These are phyloP conservation scores for Orussus abietinus DNA, from an alignment of 1,140 invertebrate species.

Conservation along the genomic window DNA sequence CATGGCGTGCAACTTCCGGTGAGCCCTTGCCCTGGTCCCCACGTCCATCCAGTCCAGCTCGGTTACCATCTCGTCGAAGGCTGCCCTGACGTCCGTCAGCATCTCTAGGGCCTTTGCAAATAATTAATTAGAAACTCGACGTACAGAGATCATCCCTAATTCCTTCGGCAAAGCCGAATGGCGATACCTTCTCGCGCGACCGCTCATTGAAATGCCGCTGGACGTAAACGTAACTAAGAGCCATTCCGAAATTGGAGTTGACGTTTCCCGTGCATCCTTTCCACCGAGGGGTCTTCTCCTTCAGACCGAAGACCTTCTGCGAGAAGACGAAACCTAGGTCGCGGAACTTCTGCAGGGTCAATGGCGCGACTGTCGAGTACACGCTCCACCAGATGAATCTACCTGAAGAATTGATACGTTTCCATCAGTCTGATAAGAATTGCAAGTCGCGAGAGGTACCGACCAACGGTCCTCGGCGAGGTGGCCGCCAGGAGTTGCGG, in stretches of 20 bases:
- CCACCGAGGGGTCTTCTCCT: constrained; percentile 64
- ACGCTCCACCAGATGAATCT: constrained; percentile 66
- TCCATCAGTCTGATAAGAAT: constrained; percentile 11
- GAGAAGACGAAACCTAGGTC: constrained; percentile 61
- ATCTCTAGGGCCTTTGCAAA: constrained; percentile 65
- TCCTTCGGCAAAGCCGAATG: not conserved
- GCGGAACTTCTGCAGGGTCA: constrained; percentile 59
- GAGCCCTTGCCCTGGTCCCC: constrained; percentile 60
- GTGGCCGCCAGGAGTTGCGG: constrained; percentile 53
- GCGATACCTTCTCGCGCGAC: constrained; percentile 62
- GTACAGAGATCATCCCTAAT: constrained; percentile 9
- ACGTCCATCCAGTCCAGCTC: constrained; percentile 77
- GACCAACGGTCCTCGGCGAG: constrained; percentile 56
- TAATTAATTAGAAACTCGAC: constrained; percentile 10
- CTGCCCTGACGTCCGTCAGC: constrained; percentile 67
- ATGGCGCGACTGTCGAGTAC: constrained; percentile 62
- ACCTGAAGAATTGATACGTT: constrained; percentile 43
- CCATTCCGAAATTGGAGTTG: constrained; percentile 75
- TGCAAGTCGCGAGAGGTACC: constrained; percentile 22
- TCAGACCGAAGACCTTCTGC: constrained; percentile 60
- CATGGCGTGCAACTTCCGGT: constrained; percentile 63
- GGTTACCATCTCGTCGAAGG: constrained; percentile 67
- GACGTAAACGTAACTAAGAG: constrained; percentile 74
- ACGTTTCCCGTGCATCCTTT: constrained; percentile 70
- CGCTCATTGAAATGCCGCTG: constrained; percentile 65